These are phyloP conservation scores for Agrilus mali DNA, from an alignment of 2,888 invertebrate genomes.

Conservation along the genomic window DNA sequence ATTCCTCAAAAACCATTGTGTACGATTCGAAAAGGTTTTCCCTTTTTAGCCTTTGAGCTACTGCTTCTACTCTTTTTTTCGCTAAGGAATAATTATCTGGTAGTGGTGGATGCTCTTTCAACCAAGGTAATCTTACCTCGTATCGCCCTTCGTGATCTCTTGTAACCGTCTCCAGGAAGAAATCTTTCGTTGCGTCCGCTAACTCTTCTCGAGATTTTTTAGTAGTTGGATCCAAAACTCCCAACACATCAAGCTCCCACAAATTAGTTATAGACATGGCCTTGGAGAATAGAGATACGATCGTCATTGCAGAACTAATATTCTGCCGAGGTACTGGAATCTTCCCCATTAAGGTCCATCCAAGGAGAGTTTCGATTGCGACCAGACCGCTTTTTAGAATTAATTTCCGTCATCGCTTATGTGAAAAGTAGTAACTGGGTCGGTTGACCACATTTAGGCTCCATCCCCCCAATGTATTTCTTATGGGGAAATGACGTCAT, in stretches of 20 bases:
- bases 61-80: conserved; percentile 15
- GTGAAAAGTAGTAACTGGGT: too few species aligned
- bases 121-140: conserved; percentile 23
- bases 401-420: conserved; percentile 3
- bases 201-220: conserved; percentile 12
- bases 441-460: too few species aligned
- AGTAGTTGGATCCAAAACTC: conserved; percentile 20
- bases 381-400: conserved; percentile 1
- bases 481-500: too few species aligned
- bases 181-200: conserved; percentile 13
- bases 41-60: conserved; percentile 13
- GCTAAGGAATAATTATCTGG: conserved; percentile 17
- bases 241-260: conserved; percentile 22
- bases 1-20: conserved; percentile 17
- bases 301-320: conserved; percentile 1
- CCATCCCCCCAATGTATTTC: too few species aligned
- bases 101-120: conserved; percentile 20
- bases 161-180: conserved; percentile 19
- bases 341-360: not conserved
- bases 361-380: conserved; percentile 1
- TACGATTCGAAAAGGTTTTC: conserved; percentile 14
- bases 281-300: conserved; percentile 1
- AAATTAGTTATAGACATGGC: conserved; percentile 15
- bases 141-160: conserved; percentile 11
- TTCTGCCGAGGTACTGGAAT: not conserved